Evolutionary conservation across 2,888 invertebrate species (phyloP).

Genomic region (Saturnia japonica): DNA sequence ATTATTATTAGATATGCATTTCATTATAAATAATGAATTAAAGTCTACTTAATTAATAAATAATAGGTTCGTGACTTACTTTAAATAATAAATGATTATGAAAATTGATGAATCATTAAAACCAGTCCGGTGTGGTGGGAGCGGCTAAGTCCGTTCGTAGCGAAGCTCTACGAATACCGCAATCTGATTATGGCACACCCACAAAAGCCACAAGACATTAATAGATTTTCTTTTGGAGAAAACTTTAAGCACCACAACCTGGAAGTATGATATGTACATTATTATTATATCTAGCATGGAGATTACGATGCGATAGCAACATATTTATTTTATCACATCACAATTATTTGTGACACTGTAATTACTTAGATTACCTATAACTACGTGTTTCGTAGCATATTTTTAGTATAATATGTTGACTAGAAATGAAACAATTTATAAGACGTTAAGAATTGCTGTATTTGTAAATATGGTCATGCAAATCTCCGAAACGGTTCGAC

Average conservation of each 20-base stretch:
- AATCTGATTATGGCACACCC: constrained; percentile 80
- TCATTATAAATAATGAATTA: neutral
- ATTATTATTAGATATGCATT: neutral
- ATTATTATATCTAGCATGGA: neutral
- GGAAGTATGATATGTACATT: neutral
- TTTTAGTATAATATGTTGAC: too few relatives aligned
- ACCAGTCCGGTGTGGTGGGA: constrained; percentile 52
- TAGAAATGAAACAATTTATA: too few relatives aligned
- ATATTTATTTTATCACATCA: neutral
- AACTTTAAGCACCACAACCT: constrained; percentile 4
- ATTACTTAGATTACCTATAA: too few relatives aligned
- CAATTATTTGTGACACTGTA: neutral
- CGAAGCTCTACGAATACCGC: constrained; percentile 78
- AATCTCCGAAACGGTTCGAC: too few relatives aligned
- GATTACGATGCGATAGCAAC: neutral
- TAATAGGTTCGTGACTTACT: neutral
- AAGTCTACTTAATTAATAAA: neutral
- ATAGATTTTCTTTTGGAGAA: constrained; percentile 15
- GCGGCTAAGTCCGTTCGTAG: constrained; percentile 63
- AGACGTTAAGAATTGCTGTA: neutral
- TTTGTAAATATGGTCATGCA: neutral
- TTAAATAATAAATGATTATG: neutral
- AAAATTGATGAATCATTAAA: neutral
- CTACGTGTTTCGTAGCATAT: too few relatives aligned
- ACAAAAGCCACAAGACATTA: constrained; percentile 50